Conservation (phyloP, 2,888 invertebrate genomes). For the Heterodera filipjevi region DNA sequence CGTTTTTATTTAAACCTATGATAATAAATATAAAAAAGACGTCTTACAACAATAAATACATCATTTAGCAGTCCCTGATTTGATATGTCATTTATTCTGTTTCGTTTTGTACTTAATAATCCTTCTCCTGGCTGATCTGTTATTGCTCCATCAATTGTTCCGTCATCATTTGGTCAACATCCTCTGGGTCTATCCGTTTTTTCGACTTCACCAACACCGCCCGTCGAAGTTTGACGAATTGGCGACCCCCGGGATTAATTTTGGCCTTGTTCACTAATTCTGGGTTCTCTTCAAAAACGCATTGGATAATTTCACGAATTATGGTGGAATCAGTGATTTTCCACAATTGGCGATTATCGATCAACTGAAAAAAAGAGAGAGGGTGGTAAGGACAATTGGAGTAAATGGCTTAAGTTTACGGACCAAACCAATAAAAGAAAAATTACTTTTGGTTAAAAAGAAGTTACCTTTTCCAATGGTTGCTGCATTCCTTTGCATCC, state of each 20-base stretch:
- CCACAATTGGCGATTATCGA: constrained; percentile 15
- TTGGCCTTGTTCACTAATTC: not conserved
- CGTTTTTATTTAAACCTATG: too few species aligned
- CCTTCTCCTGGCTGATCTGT: not conserved
- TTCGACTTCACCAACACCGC: constrained; percentile 1
- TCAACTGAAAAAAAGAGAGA: constrained; percentile 8
- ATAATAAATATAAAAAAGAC: too few species aligned
- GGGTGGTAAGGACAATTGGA: not conserved
- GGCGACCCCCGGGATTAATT: not conserved
- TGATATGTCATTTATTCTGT: not conserved
- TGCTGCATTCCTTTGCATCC: not conserved
- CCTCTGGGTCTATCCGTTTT: constrained; percentile 22
- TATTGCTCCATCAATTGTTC: not conserved
- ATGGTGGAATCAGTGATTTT: not conserved
- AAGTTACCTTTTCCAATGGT: not conserved
- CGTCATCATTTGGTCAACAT: constrained; percentile 8
- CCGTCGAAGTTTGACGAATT: constrained; percentile 8
- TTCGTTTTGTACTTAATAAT: not conserved
- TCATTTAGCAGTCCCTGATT: too few species aligned
- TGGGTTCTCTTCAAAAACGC: not conserved
- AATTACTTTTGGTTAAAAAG: too few species aligned
- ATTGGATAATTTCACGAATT: not conserved
- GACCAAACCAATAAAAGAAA: too few species aligned
- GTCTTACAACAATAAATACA: too few species aligned
- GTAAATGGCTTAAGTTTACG: too few species aligned